Evolutionary conservation across 2,797 vertebrate species (phyloP).

Genomic region (Sebastes kiyomatsui): DNA sequence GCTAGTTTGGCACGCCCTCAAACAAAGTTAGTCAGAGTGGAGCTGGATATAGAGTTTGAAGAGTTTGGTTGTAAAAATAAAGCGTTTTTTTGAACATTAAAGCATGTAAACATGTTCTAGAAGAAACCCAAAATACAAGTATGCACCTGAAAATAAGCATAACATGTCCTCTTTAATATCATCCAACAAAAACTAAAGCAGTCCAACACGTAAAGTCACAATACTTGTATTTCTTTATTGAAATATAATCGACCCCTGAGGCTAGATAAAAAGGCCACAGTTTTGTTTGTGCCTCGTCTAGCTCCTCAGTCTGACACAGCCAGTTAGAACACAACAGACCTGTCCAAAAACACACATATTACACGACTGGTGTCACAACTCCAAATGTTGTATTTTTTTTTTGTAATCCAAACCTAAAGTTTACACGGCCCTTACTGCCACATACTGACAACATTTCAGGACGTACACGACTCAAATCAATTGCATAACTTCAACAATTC

Average conservation of each 20-base stretch:
- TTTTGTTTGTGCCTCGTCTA: constrained; percentile 66
- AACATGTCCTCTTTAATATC: no score
- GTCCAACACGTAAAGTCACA: constrained; percentile 22
- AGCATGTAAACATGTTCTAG: no score
- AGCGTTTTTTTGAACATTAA: no score
- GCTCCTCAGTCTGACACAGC: constrained; percentile 69
- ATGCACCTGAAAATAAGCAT: no score
- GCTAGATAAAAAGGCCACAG: constrained; percentile 69
- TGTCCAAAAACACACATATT: constrained; percentile 57
- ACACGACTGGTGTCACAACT: constrained; percentile 30
- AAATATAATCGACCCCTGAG: constrained; percentile 70
- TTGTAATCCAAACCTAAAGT: constrained; percentile 15
- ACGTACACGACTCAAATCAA: constrained; percentile 30
- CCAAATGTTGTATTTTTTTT: not conserved
- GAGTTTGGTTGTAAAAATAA: no score
- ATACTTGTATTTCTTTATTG: constrained; percentile 67
- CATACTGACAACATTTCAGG: constrained; percentile 23
- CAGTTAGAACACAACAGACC: constrained; percentile 66
- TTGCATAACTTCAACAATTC: constrained; percentile 15
- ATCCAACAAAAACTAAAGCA: not conserved
- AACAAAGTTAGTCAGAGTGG: no score
- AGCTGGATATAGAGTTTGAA: no score
- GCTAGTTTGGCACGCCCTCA: no score
- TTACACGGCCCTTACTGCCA: constrained; percentile 30
- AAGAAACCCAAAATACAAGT: no score